A percentile compares a stretch with the other conserved stretches of the same genome.
Conservation (phyloP, 2,113 vertebrate genomes). For the Ptilorrhoa leucosticta region DNA sequence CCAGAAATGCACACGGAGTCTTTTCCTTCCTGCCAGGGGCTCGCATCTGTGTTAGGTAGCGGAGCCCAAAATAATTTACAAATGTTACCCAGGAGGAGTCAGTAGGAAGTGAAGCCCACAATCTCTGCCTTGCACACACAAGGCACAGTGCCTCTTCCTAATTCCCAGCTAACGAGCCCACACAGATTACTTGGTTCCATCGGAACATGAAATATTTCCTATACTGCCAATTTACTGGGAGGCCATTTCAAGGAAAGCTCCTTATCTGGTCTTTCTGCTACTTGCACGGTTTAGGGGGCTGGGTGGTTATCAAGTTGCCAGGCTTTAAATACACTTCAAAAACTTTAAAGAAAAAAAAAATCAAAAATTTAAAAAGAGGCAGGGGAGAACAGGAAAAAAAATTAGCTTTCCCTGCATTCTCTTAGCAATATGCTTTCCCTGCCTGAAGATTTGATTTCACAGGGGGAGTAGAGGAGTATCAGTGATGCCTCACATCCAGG, state of each 20-base stretch:
- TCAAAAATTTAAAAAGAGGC: not conserved
- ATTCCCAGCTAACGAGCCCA: not conserved
- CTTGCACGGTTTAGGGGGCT: not conserved
- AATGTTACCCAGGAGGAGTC: not conserved
- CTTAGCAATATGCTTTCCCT: not conserved
- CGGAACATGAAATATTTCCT: not conserved
- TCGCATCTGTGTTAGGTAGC: not conserved
- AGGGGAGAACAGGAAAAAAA: not conserved
- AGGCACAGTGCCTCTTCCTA: accelerated
- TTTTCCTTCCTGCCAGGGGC: not conserved
- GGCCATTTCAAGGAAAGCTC: not conserved
- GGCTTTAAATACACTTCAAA: not conserved
- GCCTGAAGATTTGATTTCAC: not conserved
- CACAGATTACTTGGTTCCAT: not conserved
- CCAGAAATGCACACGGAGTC: not conserved
- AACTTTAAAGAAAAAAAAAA: not conserved
- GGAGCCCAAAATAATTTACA: not conserved
- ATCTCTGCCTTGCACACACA: not conserved
- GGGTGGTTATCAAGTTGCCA: not conserved
- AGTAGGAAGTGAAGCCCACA: not conserved
- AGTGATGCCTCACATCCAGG: not conserved
- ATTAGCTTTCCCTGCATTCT: not conserved
- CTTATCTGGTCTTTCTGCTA: not conserved
- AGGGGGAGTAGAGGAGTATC: not conserved
- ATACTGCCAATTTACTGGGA: not conserved